Conservation (phyloP, 2,797 vertebrate genomes). For the Odontamblyopus rebecca region DNA sequence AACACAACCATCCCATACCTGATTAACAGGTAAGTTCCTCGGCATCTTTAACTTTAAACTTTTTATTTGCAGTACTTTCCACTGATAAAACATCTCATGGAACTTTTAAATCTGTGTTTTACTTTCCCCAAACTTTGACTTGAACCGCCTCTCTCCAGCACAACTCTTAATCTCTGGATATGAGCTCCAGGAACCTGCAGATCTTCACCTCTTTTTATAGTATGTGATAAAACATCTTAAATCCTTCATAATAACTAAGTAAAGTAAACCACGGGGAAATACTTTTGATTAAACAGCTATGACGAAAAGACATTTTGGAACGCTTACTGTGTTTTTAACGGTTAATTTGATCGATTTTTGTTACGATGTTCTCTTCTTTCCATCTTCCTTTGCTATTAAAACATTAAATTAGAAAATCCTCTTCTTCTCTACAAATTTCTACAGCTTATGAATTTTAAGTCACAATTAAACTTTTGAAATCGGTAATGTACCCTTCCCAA, state of each 20-base stretch:
- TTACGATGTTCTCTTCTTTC: background rate
- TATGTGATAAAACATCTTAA: background rate
- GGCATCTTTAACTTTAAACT: background rate
- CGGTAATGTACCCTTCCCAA: background rate
- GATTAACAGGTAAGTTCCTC: background rate
- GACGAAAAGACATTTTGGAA: no score
- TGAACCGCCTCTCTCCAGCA: background rate
- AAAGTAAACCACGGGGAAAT: background rate
- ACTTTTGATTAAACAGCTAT: background rate
- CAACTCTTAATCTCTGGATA: constrained; percentile 1
- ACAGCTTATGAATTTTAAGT: background rate
- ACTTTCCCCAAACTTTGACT: background rate
- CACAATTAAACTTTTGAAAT: background rate
- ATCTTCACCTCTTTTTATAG: background rate
- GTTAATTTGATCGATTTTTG: background rate
- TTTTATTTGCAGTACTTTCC: background rate
- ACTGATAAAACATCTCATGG: background rate
- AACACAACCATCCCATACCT: background rate
- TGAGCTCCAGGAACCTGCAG: background rate
- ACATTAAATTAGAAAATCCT: no score
- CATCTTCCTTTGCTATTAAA: background rate
- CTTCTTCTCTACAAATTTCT: no score
- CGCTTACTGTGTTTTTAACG: background rate
- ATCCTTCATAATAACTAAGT: background rate
- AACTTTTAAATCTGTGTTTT: background rate